Evolutionary conservation across 2,797 vertebrate species (phyloP).

Genomic region (Falco rusticolus): DNA sequence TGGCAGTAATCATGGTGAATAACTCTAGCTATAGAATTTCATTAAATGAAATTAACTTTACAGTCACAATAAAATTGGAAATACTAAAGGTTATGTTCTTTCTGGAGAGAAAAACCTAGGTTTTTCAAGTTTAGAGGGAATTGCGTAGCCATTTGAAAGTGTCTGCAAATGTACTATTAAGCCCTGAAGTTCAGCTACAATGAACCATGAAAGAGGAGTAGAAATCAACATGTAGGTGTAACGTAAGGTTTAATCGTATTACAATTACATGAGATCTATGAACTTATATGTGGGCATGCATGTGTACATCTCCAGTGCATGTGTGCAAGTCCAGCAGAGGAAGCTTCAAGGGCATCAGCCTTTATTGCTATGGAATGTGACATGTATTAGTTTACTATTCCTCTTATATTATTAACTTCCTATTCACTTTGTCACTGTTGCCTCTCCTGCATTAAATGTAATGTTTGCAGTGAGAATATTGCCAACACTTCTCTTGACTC

Average conservation of each 20-base stretch:
- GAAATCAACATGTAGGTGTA: constrained; percentile 6
- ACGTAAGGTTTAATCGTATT: neutral
- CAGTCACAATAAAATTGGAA: constrained; percentile 51
- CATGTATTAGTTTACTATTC: neutral
- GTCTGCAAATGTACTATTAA: constrained; percentile 30
- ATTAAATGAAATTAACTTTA: constrained; percentile 70
- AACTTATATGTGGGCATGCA: neutral
- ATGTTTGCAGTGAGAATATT: constrained; percentile 16
- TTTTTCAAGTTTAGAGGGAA: constrained; percentile 1
- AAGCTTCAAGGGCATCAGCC: neutral
- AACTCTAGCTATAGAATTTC: constrained; percentile 54
- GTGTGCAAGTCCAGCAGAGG: neutral
- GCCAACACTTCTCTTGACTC: neutral
- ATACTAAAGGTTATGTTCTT: constrained; percentile 52
- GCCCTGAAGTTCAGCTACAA: constrained; percentile 32
- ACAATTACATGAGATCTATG: constrained; percentile 6
- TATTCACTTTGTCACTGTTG: neutral
- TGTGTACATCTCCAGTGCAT: neutral
- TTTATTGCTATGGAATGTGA: neutral
- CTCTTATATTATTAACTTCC: neutral
- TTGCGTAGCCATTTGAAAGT: neutral
- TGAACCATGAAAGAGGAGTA: constrained; percentile 26
- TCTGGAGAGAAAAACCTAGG: neutral
- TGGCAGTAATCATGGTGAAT: constrained; percentile 31
- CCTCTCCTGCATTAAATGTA: neutral